A percentile compares a stretch with the other conserved stretches of the same genome.
These are phyloP conservation scores for Liasis olivaceus DNA, from an alignment of 2,797 vertebrate species.

Conservation along the genomic window DNA sequence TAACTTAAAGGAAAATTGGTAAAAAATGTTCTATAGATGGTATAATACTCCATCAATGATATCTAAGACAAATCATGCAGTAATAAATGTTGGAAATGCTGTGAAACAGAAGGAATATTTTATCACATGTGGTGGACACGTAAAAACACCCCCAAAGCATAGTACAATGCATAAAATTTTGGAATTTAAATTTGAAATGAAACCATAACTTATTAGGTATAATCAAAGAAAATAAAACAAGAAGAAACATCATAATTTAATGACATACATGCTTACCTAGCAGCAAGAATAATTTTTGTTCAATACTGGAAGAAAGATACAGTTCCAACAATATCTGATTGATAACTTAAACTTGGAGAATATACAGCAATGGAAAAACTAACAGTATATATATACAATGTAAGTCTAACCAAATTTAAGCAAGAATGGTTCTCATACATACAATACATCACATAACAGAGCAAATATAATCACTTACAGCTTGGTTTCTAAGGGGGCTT, in stretches of 20 bases:
- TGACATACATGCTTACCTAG: background rate
- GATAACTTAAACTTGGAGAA: background rate
- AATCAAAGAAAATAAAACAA: background rate
- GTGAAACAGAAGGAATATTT: background rate
- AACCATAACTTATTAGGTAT: background rate
- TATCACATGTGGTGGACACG: background rate
- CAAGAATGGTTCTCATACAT: background rate
- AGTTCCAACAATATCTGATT: background rate
- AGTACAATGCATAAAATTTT: background rate
- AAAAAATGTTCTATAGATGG: no score
- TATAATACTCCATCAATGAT: no score
- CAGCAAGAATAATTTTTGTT: background rate
- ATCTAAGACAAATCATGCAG: no score
- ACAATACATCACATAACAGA: background rate
- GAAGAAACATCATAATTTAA: background rate
- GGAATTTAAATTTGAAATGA: background rate
- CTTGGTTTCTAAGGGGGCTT: background rate
- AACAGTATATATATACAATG: background rate
- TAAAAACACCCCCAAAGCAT: background rate
- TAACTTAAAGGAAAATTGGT: background rate
- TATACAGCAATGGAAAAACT: background rate
- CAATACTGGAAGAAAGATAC: background rate
- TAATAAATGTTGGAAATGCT: no score
- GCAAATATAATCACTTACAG: background rate
- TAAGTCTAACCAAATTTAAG: background rate